phyloP scores from a whole-genome alignment of 2,797 vertebrate species.

The Lemur catta region DNA sequence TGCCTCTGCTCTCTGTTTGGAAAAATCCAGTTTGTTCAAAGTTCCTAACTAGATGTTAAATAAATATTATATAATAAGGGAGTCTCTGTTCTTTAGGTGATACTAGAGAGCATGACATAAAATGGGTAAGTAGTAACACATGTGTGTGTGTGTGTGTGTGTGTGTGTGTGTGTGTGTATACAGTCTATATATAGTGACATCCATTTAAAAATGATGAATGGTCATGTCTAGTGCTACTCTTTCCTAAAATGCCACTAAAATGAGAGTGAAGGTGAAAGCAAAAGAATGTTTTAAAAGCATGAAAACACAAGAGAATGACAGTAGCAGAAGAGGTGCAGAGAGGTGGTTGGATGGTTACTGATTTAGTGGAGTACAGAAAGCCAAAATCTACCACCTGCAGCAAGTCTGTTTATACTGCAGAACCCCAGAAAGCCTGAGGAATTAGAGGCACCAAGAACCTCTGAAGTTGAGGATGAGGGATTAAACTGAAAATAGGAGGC shows the following conservation, averaged over 20 bases:
- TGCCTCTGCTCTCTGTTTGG: not conserved
- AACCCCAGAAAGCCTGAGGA: not conserved
- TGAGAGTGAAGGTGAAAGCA: not conserved
- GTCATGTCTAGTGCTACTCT: not conserved
- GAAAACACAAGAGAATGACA: not conserved
- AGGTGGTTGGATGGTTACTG: not conserved
- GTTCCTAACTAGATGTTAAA: not conserved
- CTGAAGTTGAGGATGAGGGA: not conserved
- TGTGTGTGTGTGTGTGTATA: not conserved
- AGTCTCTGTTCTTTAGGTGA: not conserved
- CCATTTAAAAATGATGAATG: not conserved
- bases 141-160: not conserved
- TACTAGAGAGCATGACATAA: not conserved
- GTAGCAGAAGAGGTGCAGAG: not conserved
- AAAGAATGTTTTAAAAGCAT: not conserved
- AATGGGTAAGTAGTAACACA: not conserved
- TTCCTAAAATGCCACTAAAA: not conserved
- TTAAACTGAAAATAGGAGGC: not conserved
- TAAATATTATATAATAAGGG: not conserved
- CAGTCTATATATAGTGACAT: not conserved
- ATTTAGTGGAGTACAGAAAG: not conserved
- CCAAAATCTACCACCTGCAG: not conserved
- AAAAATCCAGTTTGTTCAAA: not conserved
- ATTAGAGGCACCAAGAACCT: not conserved
- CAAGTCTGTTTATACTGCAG: not conserved